Percentiles rank a stretch among this genome's conserved stretches.
Conservation (phyloP, 2,113 vertebrate species). For the Phainopepla nitens region DNA sequence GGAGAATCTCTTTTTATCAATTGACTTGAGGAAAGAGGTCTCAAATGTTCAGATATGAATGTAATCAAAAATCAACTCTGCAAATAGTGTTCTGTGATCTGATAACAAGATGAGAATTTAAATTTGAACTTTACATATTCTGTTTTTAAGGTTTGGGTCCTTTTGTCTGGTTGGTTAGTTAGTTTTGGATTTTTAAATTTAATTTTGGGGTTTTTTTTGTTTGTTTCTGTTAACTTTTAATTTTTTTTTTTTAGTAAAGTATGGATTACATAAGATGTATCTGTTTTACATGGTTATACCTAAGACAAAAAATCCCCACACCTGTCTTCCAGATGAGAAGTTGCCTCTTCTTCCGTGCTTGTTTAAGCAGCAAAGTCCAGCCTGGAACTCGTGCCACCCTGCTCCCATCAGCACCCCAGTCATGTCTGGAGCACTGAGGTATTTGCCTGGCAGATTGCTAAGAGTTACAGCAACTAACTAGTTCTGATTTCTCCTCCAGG, state of each 20-base stretch:
- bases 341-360: not conserved
- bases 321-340: not conserved
- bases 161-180: not conserved
- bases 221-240: not conserved
- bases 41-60: not conserved
- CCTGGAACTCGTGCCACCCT: fast-evolving
- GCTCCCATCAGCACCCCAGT: not conserved
- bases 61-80: not conserved
- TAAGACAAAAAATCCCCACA: not conserved
- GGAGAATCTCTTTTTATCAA: not conserved
- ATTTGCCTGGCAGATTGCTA: not conserved
- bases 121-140: not conserved
- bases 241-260: not conserved
- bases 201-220: not conserved
- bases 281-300: not conserved
- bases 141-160: not conserved
- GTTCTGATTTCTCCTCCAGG: not conserved
- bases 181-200: not conserved
- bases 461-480: not conserved
- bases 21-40: not conserved
- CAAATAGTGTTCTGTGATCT: not conserved
- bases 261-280: not conserved
- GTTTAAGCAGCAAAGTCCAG: not conserved
- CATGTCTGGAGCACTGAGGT: not conserved
- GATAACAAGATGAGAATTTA: not conserved